Base-by-base conservation (phyloP, 2,113 vertebrate genomes). In the Psettodes erumei region DNA sequence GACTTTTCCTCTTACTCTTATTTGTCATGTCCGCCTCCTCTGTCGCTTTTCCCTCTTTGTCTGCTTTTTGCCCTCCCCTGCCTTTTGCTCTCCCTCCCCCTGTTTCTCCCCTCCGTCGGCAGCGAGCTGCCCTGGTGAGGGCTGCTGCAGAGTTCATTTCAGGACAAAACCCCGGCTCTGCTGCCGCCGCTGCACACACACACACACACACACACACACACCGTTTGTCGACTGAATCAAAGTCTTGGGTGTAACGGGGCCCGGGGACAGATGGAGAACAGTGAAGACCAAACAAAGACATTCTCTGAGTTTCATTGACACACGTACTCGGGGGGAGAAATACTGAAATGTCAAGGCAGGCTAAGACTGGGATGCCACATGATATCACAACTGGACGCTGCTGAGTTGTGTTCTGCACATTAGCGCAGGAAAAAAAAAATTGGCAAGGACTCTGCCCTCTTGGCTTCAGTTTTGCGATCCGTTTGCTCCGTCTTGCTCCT, bases 91-190 rank as follows among this genome's bases (percentile, higher is more conserved):
- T 56, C 23, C 32, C 62, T 71, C 40, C 47, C 48, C 64, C 67
- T 25, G 33, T 53, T 85, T 69, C 76, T 66, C 54, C 63, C 45
- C 72, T 73, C 81, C 2, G 56, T 87, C 82, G 75, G 83, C 83
- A 78, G 58, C n/a, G 55, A 85, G 75, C 82, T 74, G 81, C 33
- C 79, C 40, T 81, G 71, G 18, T 28, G 71, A 23, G 54, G 55
- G 50, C 80, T 83, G 86, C 89, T 86, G 89, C 79, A 62, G 84
- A 83, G 92, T 93, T 93, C 90, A 93, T 56, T 47, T 81, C 51
- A 86, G 93, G 91, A 93, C 91, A 90, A 71, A 35, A 5, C 35
- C 27, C 50, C 5, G 61, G 45, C 73, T 65, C 54, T 56, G 76
- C 80, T 50, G 64, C 38, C 51, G 51, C 21, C 38, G 74, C 63